phyloP scores from a whole-genome alignment of 2,113 vertebrate genomes.

The Charadrius vociferus region DNA sequence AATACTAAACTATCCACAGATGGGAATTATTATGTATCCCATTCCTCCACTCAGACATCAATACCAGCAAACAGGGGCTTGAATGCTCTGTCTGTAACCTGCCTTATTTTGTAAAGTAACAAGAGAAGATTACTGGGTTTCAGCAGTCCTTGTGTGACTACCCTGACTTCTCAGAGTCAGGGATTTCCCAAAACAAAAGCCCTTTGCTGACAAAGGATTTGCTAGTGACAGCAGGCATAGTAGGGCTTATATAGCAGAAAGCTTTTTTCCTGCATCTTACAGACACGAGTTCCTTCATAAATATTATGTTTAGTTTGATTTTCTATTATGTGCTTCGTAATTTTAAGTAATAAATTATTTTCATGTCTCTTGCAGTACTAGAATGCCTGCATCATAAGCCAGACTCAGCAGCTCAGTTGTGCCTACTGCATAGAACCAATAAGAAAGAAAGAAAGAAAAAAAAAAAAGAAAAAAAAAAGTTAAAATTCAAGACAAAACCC shows the following conservation, averaged over 20 bases:
- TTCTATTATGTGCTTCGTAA: neutral
- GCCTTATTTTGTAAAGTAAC: constrained; percentile 15
- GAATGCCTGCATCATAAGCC: neutral
- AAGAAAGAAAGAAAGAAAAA: neutral
- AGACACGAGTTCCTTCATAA: neutral
- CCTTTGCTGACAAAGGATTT: neutral
- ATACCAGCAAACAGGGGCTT: neutral
- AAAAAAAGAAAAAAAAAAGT: neutral
- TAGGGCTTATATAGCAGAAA: neutral
- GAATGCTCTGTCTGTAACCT: constrained; percentile 13
- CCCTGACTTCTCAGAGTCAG: neutral
- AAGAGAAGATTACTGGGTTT: neutral
- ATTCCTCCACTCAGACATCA: neutral
- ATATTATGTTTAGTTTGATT: neutral
- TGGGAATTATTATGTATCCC: constrained; percentile 18
- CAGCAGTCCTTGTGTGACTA: neutral
- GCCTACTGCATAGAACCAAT: neutral
- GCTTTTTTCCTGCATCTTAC: neutral
- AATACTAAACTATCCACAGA: constrained; percentile 31
- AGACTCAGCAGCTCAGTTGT: neutral
- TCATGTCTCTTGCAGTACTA: neutral
- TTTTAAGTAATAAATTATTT: neutral
- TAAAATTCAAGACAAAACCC: neutral
- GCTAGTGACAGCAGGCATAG: neutral
- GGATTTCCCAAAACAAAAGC: constrained; percentile 8